Percentiles rank a stretch among this genome's conserved stretches.
Conservation (phyloP, 2,113 vertebrate species). For the Cyrtonyx montezumae region DNA sequence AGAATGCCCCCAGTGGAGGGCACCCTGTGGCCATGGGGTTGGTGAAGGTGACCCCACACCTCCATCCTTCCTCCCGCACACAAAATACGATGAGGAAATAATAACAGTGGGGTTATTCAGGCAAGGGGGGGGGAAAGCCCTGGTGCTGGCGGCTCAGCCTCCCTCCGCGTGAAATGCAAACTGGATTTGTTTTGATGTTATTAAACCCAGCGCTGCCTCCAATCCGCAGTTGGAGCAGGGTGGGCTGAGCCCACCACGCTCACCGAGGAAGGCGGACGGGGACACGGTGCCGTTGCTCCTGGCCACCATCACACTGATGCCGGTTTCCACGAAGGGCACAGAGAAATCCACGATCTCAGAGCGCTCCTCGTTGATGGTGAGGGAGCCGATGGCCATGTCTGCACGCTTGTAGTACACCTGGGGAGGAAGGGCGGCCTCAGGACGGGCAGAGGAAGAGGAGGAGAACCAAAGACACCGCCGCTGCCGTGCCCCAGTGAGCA, state of each 20-base stretch:
- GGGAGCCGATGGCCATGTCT: slow-evolving; percentile 98
- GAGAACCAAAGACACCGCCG: not conserved
- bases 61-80: not conserved
- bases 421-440: not conserved
- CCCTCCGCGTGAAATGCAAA: not conserved
- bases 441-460: not conserved
- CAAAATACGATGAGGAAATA: not conserved
- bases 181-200: not conserved
- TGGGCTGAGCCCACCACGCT: not conserved
- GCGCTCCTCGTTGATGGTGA: slow-evolving; percentile 97
- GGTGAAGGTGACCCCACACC: not conserved
- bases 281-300: slow-evolving; percentile 96
- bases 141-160: not conserved
- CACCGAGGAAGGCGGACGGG: slow-evolving; percentile 95
- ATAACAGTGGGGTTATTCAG: slow-evolving; percentile 52
- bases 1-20: not conserved
- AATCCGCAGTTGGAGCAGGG: accelerated
- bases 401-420: slow-evolving; percentile 97
- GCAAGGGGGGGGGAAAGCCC: not conserved
- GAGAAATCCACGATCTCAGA: slow-evolving; percentile 98
- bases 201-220: not conserved
- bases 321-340: slow-evolving; percentile 96
- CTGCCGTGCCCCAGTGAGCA: not conserved
- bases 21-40: accelerated
- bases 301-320: slow-evolving; percentile 98